Conservation (phyloP, 2,113 vertebrate species). For the Hyla sarda region DNA sequence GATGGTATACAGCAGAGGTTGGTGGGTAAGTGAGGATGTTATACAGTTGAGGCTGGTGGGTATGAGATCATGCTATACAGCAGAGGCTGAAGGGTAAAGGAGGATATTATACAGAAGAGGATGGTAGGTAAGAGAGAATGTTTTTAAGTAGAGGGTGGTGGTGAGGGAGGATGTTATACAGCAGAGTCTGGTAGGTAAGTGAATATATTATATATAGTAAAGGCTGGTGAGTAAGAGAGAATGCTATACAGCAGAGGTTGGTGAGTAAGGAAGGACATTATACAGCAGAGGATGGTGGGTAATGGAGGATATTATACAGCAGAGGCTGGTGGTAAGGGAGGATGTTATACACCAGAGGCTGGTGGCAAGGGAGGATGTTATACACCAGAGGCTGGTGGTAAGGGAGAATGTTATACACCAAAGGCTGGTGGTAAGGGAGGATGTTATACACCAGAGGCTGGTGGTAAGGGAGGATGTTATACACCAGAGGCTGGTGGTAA, state of each 20-base stretch:
- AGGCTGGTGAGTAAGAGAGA: not conserved
- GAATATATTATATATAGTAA: not conserved
- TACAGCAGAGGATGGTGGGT: not conserved
- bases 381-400: not conserved
- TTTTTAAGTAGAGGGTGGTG: not conserved
- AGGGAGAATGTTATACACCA: not conserved
- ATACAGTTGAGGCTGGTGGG: not conserved
- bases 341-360: not conserved
- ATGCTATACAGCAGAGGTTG: not conserved
- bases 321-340: not conserved
- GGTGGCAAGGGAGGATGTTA: not conserved
- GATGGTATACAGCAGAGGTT: not conserved
- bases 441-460: not conserved
- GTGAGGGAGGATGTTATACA: not conserved
- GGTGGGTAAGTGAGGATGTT: not conserved
- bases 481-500: no score
- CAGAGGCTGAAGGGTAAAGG: not conserved
- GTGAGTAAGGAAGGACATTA: not conserved
- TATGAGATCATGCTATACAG: not conserved
- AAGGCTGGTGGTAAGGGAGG: not conserved
- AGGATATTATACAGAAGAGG: not conserved
- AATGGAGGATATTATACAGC: not conserved
- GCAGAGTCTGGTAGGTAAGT: not conserved
- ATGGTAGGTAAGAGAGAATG: not conserved
- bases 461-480: not conserved